Evolutionary conservation across 1,140 invertebrate species (phyloP).

Genomic region (Doryteuthis pealeii): DNA sequence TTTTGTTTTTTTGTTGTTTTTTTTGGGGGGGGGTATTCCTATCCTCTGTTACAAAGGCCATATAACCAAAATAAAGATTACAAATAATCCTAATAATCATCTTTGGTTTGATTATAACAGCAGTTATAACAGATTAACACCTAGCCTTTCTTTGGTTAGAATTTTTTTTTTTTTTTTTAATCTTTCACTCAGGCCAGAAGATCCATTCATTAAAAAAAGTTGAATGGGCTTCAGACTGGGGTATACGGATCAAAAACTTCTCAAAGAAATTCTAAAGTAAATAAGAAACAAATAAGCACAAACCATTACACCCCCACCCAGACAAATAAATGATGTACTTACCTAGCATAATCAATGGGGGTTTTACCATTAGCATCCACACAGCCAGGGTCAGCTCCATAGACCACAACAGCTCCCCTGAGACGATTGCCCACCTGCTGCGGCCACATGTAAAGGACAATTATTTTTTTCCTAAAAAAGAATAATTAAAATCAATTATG

Average conservation of each 20-base stretch:
- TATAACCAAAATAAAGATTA: no score
- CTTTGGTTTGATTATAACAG: no score
- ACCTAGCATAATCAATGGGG: constrained; percentile 80
- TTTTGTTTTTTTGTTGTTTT: no score
- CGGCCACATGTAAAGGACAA: constrained; percentile 90
- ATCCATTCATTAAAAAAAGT: neutral
- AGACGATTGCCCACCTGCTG: constrained; percentile 62
- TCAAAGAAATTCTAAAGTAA: neutral
- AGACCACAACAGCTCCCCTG: constrained; percentile 84
- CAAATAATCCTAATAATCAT: no score
- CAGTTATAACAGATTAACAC: no score
- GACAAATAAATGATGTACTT: constrained; percentile 33
- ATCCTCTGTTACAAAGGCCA: no score
- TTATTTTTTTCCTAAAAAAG: constrained; percentile 83
- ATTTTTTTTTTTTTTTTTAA: no score
- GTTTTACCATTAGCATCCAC: constrained; percentile 59
- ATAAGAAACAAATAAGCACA: neutral
- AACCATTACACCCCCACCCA: no score
- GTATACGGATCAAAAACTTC: neutral
- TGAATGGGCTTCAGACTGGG: neutral
- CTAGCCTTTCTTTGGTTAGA: no score
- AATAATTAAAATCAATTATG: no score
- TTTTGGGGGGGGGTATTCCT: no score
- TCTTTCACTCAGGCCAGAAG: no score
- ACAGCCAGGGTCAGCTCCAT: constrained; percentile 88